phyloP scores from a whole-genome alignment of 2,888 invertebrate species.

The Agelastica alni region DNA sequence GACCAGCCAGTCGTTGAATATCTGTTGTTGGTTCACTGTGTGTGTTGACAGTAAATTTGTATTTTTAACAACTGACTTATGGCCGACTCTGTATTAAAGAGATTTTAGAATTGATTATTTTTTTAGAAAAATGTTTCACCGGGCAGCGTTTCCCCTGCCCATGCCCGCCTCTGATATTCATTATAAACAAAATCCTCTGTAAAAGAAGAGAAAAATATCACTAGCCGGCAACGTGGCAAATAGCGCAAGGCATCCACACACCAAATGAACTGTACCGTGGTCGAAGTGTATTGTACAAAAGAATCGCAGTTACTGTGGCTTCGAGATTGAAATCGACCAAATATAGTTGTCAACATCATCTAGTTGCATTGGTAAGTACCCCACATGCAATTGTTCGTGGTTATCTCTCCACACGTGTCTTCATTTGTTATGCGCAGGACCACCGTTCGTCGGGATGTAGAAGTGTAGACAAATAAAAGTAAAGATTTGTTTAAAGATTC shows the following conservation, averaged over 20 bases:
- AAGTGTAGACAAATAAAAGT: conserved; percentile 29
- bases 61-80: too few species aligned
- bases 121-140: too few species aligned
- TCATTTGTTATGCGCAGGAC: conserved; percentile 46
- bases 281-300: conserved; percentile 10
- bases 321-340: conserved; percentile 52
- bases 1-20: too few species aligned
- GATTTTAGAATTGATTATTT: too few species aligned
- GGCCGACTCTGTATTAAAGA: too few species aligned
- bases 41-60: too few species aligned
- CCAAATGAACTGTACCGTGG: conserved; percentile 8
- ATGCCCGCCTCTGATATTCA: too few species aligned
- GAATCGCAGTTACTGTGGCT: conserved; percentile 33
- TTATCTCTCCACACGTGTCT: conserved; percentile 48
- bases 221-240: conserved; percentile 5
- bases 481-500: conserved; percentile 5
- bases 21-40: too few species aligned
- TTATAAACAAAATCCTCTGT: too few species aligned
- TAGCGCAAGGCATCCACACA: conserved; percentile 18
- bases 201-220: neutral
- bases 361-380: conserved; percentile 50
- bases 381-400: conserved; percentile 46
- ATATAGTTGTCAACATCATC: conserved; percentile 51
- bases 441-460: conserved; percentile 45
- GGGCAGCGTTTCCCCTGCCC: too few species aligned